phyloP scores from a whole-genome alignment of 2,888 invertebrate genomes.

The Chaetoderma sp. region DNA sequence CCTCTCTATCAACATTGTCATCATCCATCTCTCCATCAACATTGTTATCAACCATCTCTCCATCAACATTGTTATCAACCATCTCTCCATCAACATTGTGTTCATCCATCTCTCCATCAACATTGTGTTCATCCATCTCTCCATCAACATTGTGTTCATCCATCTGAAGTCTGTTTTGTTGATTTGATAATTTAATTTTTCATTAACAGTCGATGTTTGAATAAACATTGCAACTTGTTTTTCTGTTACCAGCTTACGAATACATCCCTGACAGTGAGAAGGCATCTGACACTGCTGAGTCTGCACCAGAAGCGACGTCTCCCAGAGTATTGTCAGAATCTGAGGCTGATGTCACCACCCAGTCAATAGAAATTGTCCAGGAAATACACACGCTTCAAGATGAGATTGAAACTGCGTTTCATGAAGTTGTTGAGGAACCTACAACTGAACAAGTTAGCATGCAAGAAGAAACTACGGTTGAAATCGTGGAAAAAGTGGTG shows the following conservation, averaged over 20 bases:
- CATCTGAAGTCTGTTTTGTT: not conserved
- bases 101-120: no score
- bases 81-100: no score
- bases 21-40: no score
- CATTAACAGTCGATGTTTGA: not conserved
- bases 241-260: conserved; percentile 81
- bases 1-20: no score
- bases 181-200: not conserved
- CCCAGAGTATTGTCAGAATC: conserved; percentile 53
- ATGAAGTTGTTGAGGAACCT: conserved; percentile 32
- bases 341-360: conserved; percentile 48
- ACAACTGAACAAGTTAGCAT: conserved; percentile 32
- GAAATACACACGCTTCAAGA: conserved; percentile 45
- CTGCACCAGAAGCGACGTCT: conserved; percentile 57
- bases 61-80: no score
- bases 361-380: conserved; percentile 50
- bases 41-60: no score
- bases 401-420: conserved; percentile 27
- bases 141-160: no score
- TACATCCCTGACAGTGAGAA: conserved; percentile 90
- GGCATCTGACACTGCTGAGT: conserved; percentile 72
- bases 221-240: not conserved
- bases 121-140: no score
- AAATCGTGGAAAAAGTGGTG: not conserved
- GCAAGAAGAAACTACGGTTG: conserved; percentile 22